These are phyloP conservation scores for Apamea epomidion DNA, from an alignment of 2,888 invertebrate species.

Conservation along the genomic window DNA sequence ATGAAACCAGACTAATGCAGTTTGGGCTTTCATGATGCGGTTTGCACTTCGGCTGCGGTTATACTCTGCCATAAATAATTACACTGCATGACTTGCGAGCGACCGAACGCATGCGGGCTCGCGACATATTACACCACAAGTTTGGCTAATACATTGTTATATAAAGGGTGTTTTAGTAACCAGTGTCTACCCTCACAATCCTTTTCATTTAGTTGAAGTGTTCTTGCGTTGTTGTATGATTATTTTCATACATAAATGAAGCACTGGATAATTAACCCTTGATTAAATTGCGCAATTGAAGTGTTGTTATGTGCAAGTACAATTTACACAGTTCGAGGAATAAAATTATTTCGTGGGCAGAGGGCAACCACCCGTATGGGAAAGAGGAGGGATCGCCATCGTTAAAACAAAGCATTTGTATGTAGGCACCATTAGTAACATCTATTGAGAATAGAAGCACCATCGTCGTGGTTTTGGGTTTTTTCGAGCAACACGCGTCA, in stretches of 20 bases:
- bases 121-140: background rate
- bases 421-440: no score
- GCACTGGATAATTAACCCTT: background rate
- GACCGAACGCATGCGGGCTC: background rate
- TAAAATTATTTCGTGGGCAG: background rate
- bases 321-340: background rate
- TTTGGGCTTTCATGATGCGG: conserved; percentile 6
- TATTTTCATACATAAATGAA: background rate
- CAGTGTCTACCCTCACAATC: no score
- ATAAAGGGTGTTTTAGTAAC: background rate
- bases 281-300: background rate
- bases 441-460: no score
- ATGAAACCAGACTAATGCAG: background rate
- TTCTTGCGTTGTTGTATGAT: background rate
- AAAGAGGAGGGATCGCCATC: background rate
- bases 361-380: background rate
- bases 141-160: background rate
- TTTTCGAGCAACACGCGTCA: no score
- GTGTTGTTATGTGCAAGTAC: background rate
- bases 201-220: no score
- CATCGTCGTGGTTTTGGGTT: no score
- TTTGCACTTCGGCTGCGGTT: conserved; percentile 9
- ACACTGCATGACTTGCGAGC: background rate
- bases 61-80: background rate
- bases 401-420: background rate